These are phyloP conservation scores for Pomacea maculata DNA, from an alignment of 1,140 invertebrate genomes.

Conservation along the genomic window DNA sequence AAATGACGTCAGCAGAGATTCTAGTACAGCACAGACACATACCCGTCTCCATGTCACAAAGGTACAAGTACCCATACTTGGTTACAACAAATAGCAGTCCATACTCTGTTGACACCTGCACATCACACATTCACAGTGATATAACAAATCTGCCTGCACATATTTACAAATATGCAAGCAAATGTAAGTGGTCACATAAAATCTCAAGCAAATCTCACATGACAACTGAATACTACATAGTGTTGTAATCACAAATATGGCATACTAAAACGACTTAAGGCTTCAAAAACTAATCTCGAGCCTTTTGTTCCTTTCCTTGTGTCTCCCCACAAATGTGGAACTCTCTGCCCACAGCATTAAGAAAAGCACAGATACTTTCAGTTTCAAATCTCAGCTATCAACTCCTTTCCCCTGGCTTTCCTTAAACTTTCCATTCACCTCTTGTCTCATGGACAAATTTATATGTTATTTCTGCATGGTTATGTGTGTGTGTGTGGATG, in stretches of 20 bases:
- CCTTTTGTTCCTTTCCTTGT: no score
- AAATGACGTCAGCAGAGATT: constrained; percentile 61
- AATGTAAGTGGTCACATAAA: not conserved
- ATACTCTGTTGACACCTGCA: constrained; percentile 60
- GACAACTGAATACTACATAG: not conserved
- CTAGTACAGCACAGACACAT: constrained; percentile 58
- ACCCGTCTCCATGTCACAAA: constrained; percentile 66
- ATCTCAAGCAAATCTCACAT: not conserved
- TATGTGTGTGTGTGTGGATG: no score
- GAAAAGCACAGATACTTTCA: no score
- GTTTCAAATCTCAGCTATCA: no score
- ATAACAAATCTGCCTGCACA: not conserved
- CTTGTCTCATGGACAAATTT: no score
- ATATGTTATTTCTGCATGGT: no score
- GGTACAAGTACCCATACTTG: constrained; percentile 65
- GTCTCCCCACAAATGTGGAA: no score
- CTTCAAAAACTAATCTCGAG: no score
- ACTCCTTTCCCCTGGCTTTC: no score
- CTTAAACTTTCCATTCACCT: no score
- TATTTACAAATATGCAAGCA: not conserved
- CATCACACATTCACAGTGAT: not conserved
- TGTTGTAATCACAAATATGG: not conserved
- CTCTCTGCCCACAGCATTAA: no score
- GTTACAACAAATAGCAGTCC: constrained; percentile 64
- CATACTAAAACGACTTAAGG: no score